A percentile compares a stretch with the other conserved stretches of the same genome.
These are phyloP conservation scores for Ganaspis sp. DNA, from an alignment of 1,140 invertebrate genomes.

Conservation along the genomic window DNA sequence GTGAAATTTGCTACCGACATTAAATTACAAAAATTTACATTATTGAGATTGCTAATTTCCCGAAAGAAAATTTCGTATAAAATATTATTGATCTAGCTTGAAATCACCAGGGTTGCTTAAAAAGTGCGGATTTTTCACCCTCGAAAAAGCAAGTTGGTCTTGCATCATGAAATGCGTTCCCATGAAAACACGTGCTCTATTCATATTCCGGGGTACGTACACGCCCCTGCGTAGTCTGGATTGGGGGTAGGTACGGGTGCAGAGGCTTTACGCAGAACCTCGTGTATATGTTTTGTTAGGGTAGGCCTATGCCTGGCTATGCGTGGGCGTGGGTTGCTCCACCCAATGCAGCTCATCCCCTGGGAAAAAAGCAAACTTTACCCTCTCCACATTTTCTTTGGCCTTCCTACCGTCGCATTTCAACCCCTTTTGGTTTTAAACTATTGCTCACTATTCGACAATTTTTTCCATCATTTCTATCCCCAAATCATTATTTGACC, in stretches of 20 bases:
- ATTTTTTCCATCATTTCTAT: no score
- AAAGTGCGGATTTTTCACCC: slow-evolving; percentile 36
- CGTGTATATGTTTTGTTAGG: slow-evolving; percentile 64
- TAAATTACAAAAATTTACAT: no score
- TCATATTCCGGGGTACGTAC: slow-evolving; percentile 56
- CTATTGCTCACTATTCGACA: slow-evolving; percentile 39
- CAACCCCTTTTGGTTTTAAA: slow-evolving; percentile 44
- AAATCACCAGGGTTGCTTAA: background rate
- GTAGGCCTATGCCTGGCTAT: slow-evolving; percentile 69
- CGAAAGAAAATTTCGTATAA: background rate
- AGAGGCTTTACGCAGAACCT: slow-evolving; percentile 65
- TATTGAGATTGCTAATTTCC: no score
- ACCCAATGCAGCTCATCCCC: slow-evolving; percentile 70
- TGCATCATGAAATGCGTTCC: slow-evolving; percentile 48
- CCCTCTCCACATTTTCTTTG: slow-evolving; percentile 50
- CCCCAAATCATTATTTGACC: no score
- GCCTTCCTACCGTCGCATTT: slow-evolving; percentile 36
- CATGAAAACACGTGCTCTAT: slow-evolving; percentile 59
- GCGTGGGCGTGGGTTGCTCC: slow-evolving; percentile 74
- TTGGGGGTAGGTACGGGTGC: slow-evolving; percentile 62
- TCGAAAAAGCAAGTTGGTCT: slow-evolving; percentile 31
- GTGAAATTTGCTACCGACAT: no score
- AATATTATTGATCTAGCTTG: background rate
- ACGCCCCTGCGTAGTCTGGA: slow-evolving; percentile 62
- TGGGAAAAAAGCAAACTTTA: slow-evolving; percentile 55